Conservation (phyloP, 2,797 vertebrate species). For the Sorex maritimensis region DNA sequence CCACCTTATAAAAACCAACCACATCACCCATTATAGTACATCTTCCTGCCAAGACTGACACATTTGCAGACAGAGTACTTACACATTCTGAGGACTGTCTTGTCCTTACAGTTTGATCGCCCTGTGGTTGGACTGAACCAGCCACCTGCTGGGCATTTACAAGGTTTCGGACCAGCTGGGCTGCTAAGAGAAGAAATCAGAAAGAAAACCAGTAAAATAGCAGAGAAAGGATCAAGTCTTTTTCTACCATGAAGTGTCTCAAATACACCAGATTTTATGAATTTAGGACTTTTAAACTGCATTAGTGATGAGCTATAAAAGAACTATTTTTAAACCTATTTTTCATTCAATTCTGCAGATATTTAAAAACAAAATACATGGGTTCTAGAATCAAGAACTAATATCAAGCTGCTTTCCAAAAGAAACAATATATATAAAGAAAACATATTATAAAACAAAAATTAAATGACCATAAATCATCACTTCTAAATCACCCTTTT, state of each 20-base stretch:
- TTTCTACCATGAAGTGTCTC: no score
- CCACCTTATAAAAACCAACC: slow-evolving; percentile 11
- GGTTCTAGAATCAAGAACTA: slow-evolving; percentile 35
- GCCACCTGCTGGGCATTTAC: slow-evolving; percentile 95
- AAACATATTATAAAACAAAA: slow-evolving; percentile 54
- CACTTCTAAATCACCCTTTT: slow-evolving; percentile 52
- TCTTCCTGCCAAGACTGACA: slow-evolving; percentile 25
- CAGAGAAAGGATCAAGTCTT: no score
- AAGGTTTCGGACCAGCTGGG: slow-evolving; percentile 94
- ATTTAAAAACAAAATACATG: slow-evolving; percentile 10
- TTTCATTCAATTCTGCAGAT: slow-evolving; percentile 5
- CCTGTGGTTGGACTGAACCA: slow-evolving; percentile 89
- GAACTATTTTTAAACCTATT: slow-evolving; percentile 41
- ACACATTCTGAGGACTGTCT: slow-evolving; percentile 97
- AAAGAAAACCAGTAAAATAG: slow-evolving; percentile 65
- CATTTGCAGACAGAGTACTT: slow-evolving; percentile 88
- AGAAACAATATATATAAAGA: slow-evolving; percentile 25
- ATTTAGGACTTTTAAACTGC: slow-evolving; percentile 54
- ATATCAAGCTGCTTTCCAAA: slow-evolving; percentile 53
- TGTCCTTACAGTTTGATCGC: slow-evolving; percentile 93
- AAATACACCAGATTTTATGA: slow-evolving; percentile 27
- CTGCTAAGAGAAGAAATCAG: slow-evolving; percentile 89
- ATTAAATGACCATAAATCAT: slow-evolving; percentile 43
- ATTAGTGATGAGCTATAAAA: slow-evolving; percentile 25
- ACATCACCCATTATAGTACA: not conserved